Evolutionary conservation across 2,113 vertebrate genomes (phyloP).

Genomic region (Egretta garzetta): DNA sequence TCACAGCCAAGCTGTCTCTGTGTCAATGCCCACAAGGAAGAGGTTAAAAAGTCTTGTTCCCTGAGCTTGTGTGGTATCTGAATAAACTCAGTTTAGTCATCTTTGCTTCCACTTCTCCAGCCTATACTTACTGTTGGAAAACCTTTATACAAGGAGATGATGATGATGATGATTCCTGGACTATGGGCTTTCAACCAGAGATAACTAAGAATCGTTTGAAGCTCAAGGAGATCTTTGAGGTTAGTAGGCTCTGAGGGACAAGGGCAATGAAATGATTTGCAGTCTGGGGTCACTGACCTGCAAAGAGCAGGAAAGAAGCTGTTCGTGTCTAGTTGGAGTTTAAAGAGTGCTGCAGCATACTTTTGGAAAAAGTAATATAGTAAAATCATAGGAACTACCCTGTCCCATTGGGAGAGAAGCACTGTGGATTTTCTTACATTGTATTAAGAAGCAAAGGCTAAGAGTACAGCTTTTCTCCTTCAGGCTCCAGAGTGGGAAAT

Average conservation of each 20-base stretch:
- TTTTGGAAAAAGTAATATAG: neutral
- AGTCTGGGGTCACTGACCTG: neutral
- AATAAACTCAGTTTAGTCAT: neutral
- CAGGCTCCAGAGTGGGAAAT: neutral
- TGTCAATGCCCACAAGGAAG: neutral
- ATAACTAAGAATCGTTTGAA: neutral
- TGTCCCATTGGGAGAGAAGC: neutral
- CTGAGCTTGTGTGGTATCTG: neutral
- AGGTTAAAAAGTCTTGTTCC: neutral
- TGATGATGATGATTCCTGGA: neutral
- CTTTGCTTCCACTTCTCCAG: conserved; percentile 36
- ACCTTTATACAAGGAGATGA: neutral
- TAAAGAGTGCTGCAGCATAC: neutral
- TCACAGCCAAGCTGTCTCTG: neutral
- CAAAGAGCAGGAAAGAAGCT: neutral
- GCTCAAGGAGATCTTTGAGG: neutral
- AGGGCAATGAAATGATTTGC: neutral
- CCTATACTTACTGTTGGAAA: neutral
- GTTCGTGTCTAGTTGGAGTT: neutral
- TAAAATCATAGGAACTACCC: neutral
- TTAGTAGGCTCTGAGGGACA: neutral
- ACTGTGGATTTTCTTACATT: neutral
- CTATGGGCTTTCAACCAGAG: accelerated
- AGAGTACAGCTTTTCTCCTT: neutral
- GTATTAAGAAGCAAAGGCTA: neutral